Conservation (phyloP, 2,888 invertebrate species). For the Pseudoips prasinana region DNA sequence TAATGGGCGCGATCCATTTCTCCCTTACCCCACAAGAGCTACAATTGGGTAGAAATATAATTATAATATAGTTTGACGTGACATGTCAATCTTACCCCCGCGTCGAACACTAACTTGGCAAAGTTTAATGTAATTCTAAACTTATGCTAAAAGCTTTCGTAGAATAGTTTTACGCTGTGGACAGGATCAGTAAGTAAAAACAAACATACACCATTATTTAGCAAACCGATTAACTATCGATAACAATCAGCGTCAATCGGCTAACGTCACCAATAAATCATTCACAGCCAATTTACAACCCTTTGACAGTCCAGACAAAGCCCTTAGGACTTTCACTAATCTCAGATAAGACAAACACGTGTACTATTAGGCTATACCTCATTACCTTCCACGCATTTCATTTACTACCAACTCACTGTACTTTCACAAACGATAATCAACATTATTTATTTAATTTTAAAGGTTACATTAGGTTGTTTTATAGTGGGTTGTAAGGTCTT, state of each 20-base stretch:
- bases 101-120: no score
- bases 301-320: conserved; percentile 37
- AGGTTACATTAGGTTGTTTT: conserved; percentile 7
- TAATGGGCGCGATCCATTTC: no score
- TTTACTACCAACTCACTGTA: neutral
- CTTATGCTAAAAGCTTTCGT: no score
- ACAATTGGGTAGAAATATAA: no score
- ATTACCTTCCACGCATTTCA: conserved; percentile 37
- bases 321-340: conserved; percentile 46
- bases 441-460: neutral
- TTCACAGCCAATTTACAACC: conserved; percentile 67
- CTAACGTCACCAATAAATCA: conserved; percentile 63
- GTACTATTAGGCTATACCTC: conserved; percentile 57
- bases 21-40: no score
- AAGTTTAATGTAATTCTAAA: no score
- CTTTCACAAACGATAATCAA: conserved; percentile 1
- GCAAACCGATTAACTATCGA: conserved; percentile 18
- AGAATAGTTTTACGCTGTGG: no score
- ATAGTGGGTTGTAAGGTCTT: conserved; percentile 4
- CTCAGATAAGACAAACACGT: conserved; percentile 69
- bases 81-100: no score
- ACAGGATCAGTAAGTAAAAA: neutral
- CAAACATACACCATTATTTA: neutral
- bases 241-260: conserved; percentile 11
- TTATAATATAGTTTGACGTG: no score